Evolutionary conservation across 2,113 vertebrate species (phyloP).

Genomic region (Oreocharis arfaki): DNA sequence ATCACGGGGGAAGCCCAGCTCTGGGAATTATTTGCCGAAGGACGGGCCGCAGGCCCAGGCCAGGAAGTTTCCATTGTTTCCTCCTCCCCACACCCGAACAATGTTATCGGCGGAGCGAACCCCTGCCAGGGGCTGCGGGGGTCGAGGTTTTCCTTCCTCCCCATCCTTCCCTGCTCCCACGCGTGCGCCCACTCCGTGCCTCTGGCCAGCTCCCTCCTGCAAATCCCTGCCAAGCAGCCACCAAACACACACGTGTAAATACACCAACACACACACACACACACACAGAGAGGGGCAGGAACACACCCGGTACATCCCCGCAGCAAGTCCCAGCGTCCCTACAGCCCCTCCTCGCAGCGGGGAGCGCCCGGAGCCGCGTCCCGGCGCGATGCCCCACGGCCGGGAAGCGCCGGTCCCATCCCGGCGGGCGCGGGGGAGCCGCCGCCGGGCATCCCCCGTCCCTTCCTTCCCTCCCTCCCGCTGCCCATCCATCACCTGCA

Average conservation of each 20-base stretch:
- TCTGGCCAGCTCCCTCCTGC: background rate
- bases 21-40: background rate
- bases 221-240: background rate
- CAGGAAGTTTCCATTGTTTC: constrained; percentile 41
- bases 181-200: background rate
- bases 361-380: background rate
- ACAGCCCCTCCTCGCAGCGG: background rate
- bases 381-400: background rate
- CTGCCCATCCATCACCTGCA: background rate
- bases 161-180: background rate
- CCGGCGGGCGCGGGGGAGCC: background rate
- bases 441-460: background rate
- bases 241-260: background rate
- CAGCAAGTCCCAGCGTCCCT: accelerated
- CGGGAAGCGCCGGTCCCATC: background rate
- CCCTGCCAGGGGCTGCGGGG: background rate
- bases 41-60: background rate
- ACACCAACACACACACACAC: background rate
- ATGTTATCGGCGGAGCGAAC: background rate
- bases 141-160: background rate
- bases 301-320: accelerated
- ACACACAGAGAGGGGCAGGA: background rate
- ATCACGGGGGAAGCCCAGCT: background rate
- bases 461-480: background rate
- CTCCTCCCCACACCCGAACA: background rate